Evolutionary conservation across 2,888 invertebrate species (phyloP), one percentile per base, ranked within the genome.

Genomic region (Steromphala cineraria): DNA sequence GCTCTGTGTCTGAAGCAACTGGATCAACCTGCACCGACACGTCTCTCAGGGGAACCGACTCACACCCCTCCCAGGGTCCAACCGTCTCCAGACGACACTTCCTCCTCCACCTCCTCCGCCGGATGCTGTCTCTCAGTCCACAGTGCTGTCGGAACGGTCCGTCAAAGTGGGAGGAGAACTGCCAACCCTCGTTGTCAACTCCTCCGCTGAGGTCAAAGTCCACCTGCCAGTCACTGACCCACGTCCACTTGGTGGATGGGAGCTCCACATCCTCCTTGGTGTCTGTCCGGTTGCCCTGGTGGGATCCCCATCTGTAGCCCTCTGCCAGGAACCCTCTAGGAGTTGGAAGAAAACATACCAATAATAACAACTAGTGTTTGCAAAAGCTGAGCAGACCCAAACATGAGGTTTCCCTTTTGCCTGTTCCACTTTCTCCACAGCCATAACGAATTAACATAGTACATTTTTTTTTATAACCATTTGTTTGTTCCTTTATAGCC

Each of bases 161-260:
- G 95, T 83, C 97, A 92, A 98, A 98, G 94, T 98, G 98, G 0
- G 97, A 96, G 0, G 98, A 98, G 93, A 98, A 98, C 92, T 98
- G 98, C 98, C 98, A 98, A 1, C 98, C 98, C 86, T 98, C 97
- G 81, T 95, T 95, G 93, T 98, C 98, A 0, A 97, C 97, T 1
- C 98, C 98, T 0, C 97, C 97, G 0, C 97, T 96, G 10, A 97
- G 96, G 91, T 96, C 96, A 92, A 96, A 98, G 94, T 98, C 98
- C n/a, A 98, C 95, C 93, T 96, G 95, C 98, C 98, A 98, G 92
- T 98, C 98, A 0, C 92, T 89, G 94, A 96, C 96, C 98, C 98
- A 98, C 90, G 97, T 96, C 96, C 98, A 98, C 91, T 97, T 96
- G 87, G 96, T 95, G 55, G 97, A 97, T 0, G 97, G 95, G 31